Evolutionary conservation across 1,140 invertebrate species (phyloP), one percentile per base, ranked within the genome.

Genomic region (Limonius californicus): DNA sequence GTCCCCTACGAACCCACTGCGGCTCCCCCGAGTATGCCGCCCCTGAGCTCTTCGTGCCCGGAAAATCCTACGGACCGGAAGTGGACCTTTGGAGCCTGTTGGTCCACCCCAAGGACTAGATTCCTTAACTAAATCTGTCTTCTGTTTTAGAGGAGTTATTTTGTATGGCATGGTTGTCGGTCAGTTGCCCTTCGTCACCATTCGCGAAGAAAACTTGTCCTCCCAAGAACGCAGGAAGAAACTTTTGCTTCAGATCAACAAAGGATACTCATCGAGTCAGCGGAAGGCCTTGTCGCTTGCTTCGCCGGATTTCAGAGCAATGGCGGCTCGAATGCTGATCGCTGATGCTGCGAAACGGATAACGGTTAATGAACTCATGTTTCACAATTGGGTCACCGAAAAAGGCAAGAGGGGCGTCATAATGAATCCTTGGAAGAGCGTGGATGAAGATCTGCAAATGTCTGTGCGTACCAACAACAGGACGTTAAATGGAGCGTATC

Each of bases 11-110:
- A 62, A 90, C 88, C 0, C 86, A 87, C 63, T 90, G 88, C 73
- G 88, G 88, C 18, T 89, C 88, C 20, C 83, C 87, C 1, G 88
- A 89, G 75, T 90, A 89, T 72, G 87, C 87, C 0, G 88, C 88
- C 18, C 88, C 88, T 0, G 87, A 90, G 75, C 76, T 90, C 9
- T 89, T 89, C 63, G 73, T 83, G 20, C 78, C 81, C 47, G 82
- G 81, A 0, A 82, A 82, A 61, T 77, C 77, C 57, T 89, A 89
- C 71, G 87, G 87, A 16, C 84, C 87, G n/a, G 86, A 88, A 76
- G 84, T 89, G 9, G 88, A 90, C 71, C 77, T 89, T 11, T 90
- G 88, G 88, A 89, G 87, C 73, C 76, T 89, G 86, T 88, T 67
- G 79, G 84, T 71, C 58, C 32, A 57, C 14, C 6, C 2, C 6